Base-by-base conservation (phyloP, 1,140 invertebrate genomes). In the Drosophila rhopaloa region DNA sequence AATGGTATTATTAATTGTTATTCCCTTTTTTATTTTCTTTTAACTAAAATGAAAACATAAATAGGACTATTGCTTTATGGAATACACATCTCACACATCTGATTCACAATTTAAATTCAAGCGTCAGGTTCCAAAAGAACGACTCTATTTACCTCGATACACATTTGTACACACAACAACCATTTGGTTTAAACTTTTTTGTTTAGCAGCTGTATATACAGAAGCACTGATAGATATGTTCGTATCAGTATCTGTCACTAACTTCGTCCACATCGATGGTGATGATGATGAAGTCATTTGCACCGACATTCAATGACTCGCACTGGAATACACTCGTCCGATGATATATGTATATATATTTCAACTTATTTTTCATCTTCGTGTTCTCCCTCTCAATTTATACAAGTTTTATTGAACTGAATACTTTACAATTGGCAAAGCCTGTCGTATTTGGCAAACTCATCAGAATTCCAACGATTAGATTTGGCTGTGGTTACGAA, bases 251-350 rank as follows among this genome's bases (percentile, higher is more conserved):
- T 62, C 58, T 79, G 59, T 70, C 59, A 63, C 74, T 63, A 58
- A 61, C 53, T 66, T 24, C 32, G 40, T 60, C 51, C 74, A 65
- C 56, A 60, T 75, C 65, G 56, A 82, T 32, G 29, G 29, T 32
- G 29, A 32, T 32, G 29, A 32, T 79, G 79, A 82, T 82, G 79
- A 82, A 82, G 80, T 82, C 80, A 82, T 82, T 82, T 82, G 70
- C 70, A 65, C 59, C 51, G 80, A 77, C 79, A 80, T 82, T 82
- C 80, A 82, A 82, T 79, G 79, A 82, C 80, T 82, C 68, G 79
- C 38, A 77, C 41, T 50, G 48, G 54, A 63, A 59, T 48, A 54
- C n/a, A 46, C 78, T 59, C 71, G 79, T 70, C 35, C 63, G 43
- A 41, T 40, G 40, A 41, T 43, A 51, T 56, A 41, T 71, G 13